Evolutionary conservation across 2,888 invertebrate species (phyloP), one percentile per base, ranked within the genome.

Genomic region (Piscicola geometra): DNA sequence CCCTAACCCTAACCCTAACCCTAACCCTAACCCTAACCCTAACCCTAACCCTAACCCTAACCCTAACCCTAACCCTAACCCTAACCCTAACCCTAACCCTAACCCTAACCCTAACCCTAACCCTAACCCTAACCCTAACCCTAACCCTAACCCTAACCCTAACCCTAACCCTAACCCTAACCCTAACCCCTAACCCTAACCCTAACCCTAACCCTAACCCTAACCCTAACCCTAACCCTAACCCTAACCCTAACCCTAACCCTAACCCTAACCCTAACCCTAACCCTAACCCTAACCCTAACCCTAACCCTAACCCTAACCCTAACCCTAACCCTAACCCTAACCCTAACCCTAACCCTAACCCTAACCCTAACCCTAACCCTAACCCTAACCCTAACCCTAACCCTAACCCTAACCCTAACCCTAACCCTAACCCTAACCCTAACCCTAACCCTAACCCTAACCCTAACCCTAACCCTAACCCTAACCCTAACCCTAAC

Each of bases 201-300:
- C 78, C 77, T 76, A 78, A 76, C 77, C 78, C 77, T 74, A 76
- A 77, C 76, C 78, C 77, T 75, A 77, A 77, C 75, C 78, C 76
- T 72, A 79, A 75, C 78, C 79, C 74, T 73, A 78, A 78, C 78
- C 79, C 77, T 77, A 79, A 76, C 78, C 78, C 76, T 79, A 79
- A 78, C 79, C 80, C 79, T 78, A 79, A 78, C 80, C 77, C 75
- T 75, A 78, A 77, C 76, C 78, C 75, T 75, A 76, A 76, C 76
- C 78, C 76, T 77, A 75, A 76, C 78, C 76, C 78, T 77, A 74
- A 71, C 21, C 72, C 72, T 30, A 25, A 71, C 50, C 72, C 72
- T 56, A 52, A 71, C 50, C 72, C 72, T 56, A 52, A 71, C 50
- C 72, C 72, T 28, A 60, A 50, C 72, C 72, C 68, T 68, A 75